Percentiles rank a stretch among this genome's conserved stretches.
Conservation (phyloP, 2,113 vertebrate genomes). For the Dromas ardeola region DNA sequence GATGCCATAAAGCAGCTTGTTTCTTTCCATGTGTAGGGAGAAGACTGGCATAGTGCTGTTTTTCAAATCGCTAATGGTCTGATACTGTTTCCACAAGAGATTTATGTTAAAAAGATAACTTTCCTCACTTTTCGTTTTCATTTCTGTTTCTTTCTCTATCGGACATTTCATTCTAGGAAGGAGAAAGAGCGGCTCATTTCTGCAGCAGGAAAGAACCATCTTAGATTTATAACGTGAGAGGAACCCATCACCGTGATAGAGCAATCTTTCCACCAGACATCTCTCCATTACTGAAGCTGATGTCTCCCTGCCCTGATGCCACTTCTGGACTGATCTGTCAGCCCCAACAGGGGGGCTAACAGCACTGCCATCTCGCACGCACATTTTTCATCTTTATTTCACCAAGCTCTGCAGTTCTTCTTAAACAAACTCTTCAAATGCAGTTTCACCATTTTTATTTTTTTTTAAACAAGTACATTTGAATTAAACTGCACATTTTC, state of each 20-base stretch:
- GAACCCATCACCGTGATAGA: constrained; percentile 76
- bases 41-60: neutral
- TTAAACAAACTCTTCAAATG: constrained; percentile 29
- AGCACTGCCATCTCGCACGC: neutral
- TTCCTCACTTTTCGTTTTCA: constrained; percentile 65
- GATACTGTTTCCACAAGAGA: constrained; percentile 42
- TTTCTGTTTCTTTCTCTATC: constrained; percentile 51
- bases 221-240: constrained; percentile 77
- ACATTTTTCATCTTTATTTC: constrained; percentile 68
- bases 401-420: constrained; percentile 4
- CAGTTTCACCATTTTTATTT: neutral
- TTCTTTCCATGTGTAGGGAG: neutral
- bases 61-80: neutral
- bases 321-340: constrained; percentile 72
- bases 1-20: neutral
- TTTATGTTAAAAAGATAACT: constrained; percentile 71
- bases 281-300: constrained; percentile 79
- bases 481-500: neutral
- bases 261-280: constrained; percentile 83
- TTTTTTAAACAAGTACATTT: neutral
- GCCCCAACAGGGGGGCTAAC: constrained; percentile 42
- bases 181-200: constrained; percentile 71
- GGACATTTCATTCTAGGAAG: constrained; percentile 70
- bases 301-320: constrained; percentile 68
- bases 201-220: constrained; percentile 66